phyloP scores from a whole-genome alignment of 2,888 invertebrate species.

The Dichetophora obliterata region DNA sequence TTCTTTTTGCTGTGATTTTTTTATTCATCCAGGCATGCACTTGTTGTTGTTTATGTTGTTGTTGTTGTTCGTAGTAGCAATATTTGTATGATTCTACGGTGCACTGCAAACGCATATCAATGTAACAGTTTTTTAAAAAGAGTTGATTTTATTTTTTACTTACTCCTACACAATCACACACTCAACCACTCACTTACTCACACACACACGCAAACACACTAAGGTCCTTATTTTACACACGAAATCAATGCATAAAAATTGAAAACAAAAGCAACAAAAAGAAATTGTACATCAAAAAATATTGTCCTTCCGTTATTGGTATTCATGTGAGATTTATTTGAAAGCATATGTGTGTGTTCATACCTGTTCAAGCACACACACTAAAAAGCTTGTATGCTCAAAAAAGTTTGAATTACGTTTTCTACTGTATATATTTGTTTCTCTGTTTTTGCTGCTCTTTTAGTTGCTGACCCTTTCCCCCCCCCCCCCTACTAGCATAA shows the following conservation, averaged over 20 bases:
- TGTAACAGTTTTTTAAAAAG: not conserved
- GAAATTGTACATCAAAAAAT: constrained; percentile 10
- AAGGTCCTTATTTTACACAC: constrained; percentile 41
- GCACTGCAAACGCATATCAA: constrained; percentile 30
- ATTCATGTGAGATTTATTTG: constrained; percentile 50
- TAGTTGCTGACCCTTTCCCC: not conserved
- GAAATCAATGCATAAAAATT: constrained; percentile 64
- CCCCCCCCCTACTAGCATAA: not conserved
- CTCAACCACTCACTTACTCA: not conserved
- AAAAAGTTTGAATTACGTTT: constrained; percentile 42
- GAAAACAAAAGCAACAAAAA: constrained; percentile 42
- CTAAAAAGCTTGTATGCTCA: not conserved
- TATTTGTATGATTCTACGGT: not conserved
- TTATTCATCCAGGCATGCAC: constrained; percentile 2
- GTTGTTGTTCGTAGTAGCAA: not conserved
- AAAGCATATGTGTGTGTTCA: constrained; percentile 49
- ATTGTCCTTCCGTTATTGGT: constrained; percentile 54
- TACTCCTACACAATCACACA: not conserved
- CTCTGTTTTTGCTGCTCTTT: not conserved
- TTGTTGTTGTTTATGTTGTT: not conserved
- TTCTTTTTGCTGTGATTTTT: constrained; percentile 7
- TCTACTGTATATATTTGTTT: not conserved
- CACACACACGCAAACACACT: constrained; percentile 38
- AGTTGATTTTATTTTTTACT: not conserved
- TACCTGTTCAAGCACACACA: too few relatives aligned